These are phyloP conservation scores for Mechanitis mazaeus DNA, from an alignment of 2,888 invertebrate genomes.

Conservation along the genomic window DNA sequence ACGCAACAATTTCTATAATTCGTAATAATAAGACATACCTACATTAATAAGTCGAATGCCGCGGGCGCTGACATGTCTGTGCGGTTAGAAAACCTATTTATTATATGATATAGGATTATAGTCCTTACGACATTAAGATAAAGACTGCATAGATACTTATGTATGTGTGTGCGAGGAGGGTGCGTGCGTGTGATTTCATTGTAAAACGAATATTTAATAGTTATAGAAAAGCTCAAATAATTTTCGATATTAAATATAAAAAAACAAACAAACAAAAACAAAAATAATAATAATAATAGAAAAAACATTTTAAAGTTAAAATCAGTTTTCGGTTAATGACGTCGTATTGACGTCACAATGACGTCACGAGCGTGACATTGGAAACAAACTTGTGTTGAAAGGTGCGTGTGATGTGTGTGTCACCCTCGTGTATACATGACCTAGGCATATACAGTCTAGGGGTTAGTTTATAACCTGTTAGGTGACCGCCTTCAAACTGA, in stretches of 20 bases:
- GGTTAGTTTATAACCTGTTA: constrained; percentile 17
- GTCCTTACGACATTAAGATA: constrained; percentile 8
- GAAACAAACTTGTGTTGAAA: constrained; percentile 35
- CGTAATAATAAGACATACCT: constrained; percentile 2
- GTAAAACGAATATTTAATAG: not conserved
- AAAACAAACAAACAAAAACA: no score
- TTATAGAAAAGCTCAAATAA: no score
- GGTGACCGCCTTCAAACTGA: constrained; percentile 22
- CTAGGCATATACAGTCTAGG: constrained; percentile 19
- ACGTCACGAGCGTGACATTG: constrained; percentile 23
- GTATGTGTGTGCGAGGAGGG: constrained; percentile 33
- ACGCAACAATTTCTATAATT: not conserved
- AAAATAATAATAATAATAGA: no score
- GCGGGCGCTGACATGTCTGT: constrained; percentile 23
- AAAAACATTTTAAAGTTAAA: no score
- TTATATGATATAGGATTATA: constrained; percentile 9
- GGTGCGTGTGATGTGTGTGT: constrained; percentile 39
- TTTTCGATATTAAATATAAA: no score
- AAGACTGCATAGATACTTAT: constrained; percentile 16
- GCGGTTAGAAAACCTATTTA: constrained; percentile 32
- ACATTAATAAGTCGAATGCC: constrained; percentile 23
- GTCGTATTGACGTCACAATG: no score
- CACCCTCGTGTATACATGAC: constrained; percentile 25
- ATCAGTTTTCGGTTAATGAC: no score
- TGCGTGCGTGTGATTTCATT: constrained; percentile 33